These are phyloP conservation scores for Oreochromis spilurus DNA, from an alignment of 2,113 vertebrate species.

Conservation along the genomic window DNA sequence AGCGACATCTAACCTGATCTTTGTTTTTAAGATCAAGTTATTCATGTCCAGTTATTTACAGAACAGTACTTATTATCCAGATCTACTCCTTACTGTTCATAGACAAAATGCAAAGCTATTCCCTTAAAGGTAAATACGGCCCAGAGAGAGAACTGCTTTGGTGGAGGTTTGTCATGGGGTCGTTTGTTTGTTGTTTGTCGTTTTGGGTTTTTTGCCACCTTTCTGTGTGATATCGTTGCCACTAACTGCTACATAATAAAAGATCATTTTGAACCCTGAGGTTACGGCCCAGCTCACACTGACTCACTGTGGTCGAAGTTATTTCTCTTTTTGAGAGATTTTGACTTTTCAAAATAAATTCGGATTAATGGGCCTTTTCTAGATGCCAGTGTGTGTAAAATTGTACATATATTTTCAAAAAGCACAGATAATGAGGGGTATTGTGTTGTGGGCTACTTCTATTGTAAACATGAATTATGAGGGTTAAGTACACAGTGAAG, in stretches of 20 bases:
- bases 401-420: background rate
- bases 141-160: background rate
- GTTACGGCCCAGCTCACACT: constrained; percentile 69
- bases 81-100: background rate
- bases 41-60: background rate
- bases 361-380: background rate
- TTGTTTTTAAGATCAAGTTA: background rate
- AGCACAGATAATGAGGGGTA: background rate
- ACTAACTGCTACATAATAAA: constrained; percentile 74
- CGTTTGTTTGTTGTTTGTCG: background rate
- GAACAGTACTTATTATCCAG: background rate
- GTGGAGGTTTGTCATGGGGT: background rate
- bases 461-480: background rate
- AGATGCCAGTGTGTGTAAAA: background rate
- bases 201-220: background rate
- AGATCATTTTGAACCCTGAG: constrained; percentile 72
- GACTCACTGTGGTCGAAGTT: background rate
- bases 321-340: background rate
- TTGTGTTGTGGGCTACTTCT: background rate
- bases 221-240: constrained; percentile 67
- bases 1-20: background rate
- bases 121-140: background rate
- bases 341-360: background rate
- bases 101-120: background rate
- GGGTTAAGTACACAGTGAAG: background rate